A percentile compares a stretch with the other conserved stretches of the same genome.
These are phyloP conservation scores for Stichodactyla mertensii DNA, from an alignment of 64 coral and sea anemone species.

Conservation along the genomic window DNA sequence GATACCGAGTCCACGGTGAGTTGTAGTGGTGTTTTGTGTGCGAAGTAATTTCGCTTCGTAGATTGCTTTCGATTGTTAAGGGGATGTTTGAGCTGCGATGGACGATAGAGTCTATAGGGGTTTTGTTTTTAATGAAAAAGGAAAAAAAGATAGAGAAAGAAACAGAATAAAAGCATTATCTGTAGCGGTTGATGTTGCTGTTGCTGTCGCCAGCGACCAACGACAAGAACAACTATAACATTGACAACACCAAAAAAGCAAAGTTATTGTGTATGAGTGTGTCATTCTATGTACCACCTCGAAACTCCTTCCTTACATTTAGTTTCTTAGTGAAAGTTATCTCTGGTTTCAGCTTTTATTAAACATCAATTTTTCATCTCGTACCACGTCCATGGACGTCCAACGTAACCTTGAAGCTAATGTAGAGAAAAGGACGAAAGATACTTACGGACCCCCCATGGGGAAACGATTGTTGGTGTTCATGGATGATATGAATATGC, in stretches of 20 bases:
- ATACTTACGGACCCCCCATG: conserved; percentile 99
- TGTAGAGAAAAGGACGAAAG: conserved; percentile 97
- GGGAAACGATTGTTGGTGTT: conserved; percentile 93
- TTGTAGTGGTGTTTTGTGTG: neutral
- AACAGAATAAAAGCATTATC: neutral
- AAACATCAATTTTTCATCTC: conserved; percentile 99
- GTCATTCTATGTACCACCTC: too few species aligned
- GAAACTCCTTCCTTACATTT: neutral
- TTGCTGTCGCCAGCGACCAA: neutral
- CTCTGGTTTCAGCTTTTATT: conserved; percentile 56
- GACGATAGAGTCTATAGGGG: too few species aligned
- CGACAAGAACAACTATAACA: neutral
- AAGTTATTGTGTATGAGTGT: too few species aligned
- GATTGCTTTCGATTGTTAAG: too few species aligned
- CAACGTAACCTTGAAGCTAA: conserved; percentile 95
- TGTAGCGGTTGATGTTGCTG: too few species aligned
- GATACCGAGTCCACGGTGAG: conserved; percentile 87
- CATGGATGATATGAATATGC: conserved; percentile 99
- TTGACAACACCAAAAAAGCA: too few species aligned
- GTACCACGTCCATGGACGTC: conserved; percentile 97
- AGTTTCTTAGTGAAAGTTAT: neutral
- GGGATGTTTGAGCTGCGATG: too few species aligned
- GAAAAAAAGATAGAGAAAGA: neutral
- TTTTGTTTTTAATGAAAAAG: neutral
- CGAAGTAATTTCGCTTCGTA: neutral